These are phyloP conservation scores for Phalacrocorax brasilianus DNA, from an alignment of 2,113 vertebrate genomes.

Conservation along the genomic window DNA sequence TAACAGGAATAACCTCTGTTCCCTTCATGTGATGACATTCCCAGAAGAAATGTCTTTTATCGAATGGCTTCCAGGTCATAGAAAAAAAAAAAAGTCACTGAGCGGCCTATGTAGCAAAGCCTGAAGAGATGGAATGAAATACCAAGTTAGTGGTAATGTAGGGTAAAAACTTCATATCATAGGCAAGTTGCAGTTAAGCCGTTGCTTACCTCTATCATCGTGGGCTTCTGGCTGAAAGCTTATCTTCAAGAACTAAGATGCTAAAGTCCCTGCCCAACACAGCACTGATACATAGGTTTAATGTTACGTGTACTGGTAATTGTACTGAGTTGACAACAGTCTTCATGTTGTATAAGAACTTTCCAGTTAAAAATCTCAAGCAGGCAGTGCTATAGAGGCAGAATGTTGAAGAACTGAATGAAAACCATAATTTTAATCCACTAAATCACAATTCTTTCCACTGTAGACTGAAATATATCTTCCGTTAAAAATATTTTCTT, in stretches of 20 bases:
- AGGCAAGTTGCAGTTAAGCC: background rate
- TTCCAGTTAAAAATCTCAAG: background rate
- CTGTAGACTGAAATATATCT: background rate
- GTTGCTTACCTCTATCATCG: background rate
- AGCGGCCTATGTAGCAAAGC: background rate
- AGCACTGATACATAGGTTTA: background rate
- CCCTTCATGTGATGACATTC: background rate
- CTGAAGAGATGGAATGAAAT: background rate
- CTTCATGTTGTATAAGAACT: background rate
- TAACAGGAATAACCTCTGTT: background rate
- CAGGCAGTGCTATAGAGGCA: background rate
- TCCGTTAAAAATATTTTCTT: background rate
- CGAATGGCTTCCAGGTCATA: background rate
- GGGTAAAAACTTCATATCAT: background rate
- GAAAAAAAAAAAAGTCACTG: background rate
- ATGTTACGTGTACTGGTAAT: background rate
- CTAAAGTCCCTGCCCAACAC: background rate
- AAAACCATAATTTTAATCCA: background rate
- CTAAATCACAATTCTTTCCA: background rate
- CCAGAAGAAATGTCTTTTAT: background rate
- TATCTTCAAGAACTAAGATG: background rate
- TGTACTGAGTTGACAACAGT: background rate
- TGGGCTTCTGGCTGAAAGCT: background rate
- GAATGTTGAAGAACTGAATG: background rate
- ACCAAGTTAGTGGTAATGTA: background rate